A percentile compares a stretch with the other conserved stretches of the same genome.
Conservation (phyloP, 2,888 invertebrate species). For the Pegoplata infirma region DNA sequence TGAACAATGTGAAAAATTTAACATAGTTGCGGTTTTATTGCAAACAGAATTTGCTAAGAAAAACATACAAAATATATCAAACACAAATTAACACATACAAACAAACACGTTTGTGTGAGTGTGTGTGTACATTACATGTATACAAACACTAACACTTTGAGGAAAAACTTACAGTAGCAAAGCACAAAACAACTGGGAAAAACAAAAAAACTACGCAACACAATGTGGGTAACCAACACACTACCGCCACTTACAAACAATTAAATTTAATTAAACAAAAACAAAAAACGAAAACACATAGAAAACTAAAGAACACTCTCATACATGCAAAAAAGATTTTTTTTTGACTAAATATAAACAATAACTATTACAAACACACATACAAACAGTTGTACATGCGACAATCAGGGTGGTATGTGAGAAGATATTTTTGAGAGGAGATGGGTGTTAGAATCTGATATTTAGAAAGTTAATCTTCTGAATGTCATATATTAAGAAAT, state of each 20-base stretch:
- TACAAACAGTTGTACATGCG: background rate
- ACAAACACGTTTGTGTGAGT: background rate
- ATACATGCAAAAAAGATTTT: no score
- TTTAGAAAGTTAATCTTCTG: no score
- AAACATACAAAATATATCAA: no score
- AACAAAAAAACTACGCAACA: background rate
- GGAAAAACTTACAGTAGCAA: background rate
- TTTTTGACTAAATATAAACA: no score
- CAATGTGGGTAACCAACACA: conserved; percentile 11
- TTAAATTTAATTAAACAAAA: conserved; percentile 63
- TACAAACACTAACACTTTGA: background rate
- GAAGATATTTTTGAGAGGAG: no score
- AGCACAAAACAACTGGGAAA: no score
- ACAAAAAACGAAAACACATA: conserved; percentile 36
- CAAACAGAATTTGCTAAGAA: background rate
- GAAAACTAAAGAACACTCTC: background rate
- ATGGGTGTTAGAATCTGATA: no score
- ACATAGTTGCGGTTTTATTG: background rate
- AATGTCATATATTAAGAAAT: no score
- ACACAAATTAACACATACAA: no score
- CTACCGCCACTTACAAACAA: conserved; percentile 54
- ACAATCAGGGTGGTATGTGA: no score
- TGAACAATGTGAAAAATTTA: background rate
- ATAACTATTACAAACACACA: conserved; percentile 17
- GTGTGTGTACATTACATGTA: no score